Base-by-base conservation (phyloP, 2,113 vertebrate genomes). In the Psilopsiagon aurifrons region DNA sequence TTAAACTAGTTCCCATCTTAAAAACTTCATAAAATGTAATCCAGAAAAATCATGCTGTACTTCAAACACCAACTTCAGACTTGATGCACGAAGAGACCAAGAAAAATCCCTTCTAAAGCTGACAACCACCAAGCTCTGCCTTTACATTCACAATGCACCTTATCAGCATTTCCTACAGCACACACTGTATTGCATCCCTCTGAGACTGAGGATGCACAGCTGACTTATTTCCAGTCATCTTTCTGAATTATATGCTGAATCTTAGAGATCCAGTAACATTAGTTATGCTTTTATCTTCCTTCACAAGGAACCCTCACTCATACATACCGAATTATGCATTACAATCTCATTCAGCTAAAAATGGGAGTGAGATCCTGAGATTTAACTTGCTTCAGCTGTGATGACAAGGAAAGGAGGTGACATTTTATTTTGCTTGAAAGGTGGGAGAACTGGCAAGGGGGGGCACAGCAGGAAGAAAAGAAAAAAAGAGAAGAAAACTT, bases 61-160 rank as follows among this genome's bases (percentile, higher is more conserved):
- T 77, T 44, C 46, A 15, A 28, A 7, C 25, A 7, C 62, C 2
- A 15, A 16, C 1, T 16, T 17, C 8, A 28, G 55, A 5, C 14
- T 13, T 1, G 7, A 37, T 20, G 20, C 25, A 17, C 0, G 1
- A 8, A 39, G 16, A 41, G 29, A 44, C 41, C 0, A 2, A 27
- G 49, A 27, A 60, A 77, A 94, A 73, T 46, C 71, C 33, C 35
- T 16, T 43, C 46, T 25, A 35, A 43, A 55, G 15, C 4, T 35
- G 44, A 13, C 39, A 73, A 35, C 31, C 35, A 23, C 43, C 2
- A 0, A 17, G n/a, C 24, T 57, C 74, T 81, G n/a, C 28, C 60
- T 52, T 52, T 10, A 6, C 1, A 1, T 4, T 18, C 24, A 0
- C 4, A 0, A 7, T 6, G 19, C 52, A 46, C 17, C 10, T 68